These are phyloP conservation scores for Ahaetulla prasina DNA, from an alignment of 2,113 vertebrate genomes.

Conservation along the genomic window DNA sequence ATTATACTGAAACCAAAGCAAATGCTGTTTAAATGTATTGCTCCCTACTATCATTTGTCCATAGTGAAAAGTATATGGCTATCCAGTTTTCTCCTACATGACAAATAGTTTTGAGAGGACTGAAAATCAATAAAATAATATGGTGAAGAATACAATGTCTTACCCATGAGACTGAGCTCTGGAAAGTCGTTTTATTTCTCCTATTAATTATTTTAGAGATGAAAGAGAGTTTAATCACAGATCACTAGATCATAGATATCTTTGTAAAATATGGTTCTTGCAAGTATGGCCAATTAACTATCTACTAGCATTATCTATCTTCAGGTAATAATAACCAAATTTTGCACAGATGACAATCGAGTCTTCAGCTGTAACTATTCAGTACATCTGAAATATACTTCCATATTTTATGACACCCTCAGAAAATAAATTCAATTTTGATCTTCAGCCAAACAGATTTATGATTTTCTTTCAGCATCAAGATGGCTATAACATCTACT, in stretches of 20 bases:
- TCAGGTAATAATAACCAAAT: conserved; percentile 42
- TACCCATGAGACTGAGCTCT: not conserved
- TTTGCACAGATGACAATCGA: conserved; percentile 29
- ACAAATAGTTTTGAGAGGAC: not conserved
- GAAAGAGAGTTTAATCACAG: not conserved
- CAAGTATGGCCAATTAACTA: conserved; percentile 47
- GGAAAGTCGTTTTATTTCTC: not conserved
- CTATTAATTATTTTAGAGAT: not conserved
- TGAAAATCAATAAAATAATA: not conserved
- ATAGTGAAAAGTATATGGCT: not conserved
- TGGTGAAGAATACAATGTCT: not conserved
- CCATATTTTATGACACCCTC: conserved; percentile 22
- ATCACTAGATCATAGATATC: not conserved
- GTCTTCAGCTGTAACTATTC: conserved; percentile 2
- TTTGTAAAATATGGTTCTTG: conserved; percentile 13
- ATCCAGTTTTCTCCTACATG: not conserved
- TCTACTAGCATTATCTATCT: conserved; percentile 34
- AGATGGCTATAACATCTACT: conserved; percentile 34
- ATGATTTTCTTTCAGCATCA: conserved; percentile 41
- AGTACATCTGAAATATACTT: conserved; percentile 38
- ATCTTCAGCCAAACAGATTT: conserved; percentile 47
- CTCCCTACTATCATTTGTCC: not conserved
- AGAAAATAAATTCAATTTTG: conserved; percentile 41
- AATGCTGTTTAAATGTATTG: not conserved
- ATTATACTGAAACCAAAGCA: not conserved